These are phyloP conservation scores for Myotis lucifugus DNA, from an alignment of 2,113 vertebrate genomes.

Conservation along the genomic window DNA sequence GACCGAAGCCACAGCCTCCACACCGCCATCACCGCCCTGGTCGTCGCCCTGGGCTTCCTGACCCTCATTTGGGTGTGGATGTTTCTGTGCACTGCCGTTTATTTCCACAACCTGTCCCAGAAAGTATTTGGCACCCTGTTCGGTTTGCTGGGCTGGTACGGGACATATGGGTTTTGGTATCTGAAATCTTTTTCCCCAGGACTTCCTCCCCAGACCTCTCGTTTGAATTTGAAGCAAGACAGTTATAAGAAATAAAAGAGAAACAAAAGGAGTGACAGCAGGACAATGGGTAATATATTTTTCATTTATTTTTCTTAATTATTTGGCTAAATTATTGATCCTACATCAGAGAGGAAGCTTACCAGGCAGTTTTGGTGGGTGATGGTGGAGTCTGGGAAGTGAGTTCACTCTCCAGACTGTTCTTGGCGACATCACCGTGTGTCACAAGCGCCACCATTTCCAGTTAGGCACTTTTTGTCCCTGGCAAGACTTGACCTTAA, in stretches of 20 bases:
- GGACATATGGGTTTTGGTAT: slow-evolving; percentile 94
- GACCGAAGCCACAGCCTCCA: slow-evolving; percentile 74
- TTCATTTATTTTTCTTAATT: background rate
- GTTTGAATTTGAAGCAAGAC: slow-evolving; percentile 82
- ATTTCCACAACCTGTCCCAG: slow-evolving; percentile 92
- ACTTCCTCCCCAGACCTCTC: slow-evolving; percentile 87
- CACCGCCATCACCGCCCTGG: slow-evolving; percentile 83
- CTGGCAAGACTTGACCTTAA: slow-evolving; percentile 15
- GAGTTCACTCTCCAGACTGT: background rate
- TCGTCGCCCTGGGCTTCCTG: slow-evolving; percentile 89
- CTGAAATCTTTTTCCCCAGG: slow-evolving; percentile 91
- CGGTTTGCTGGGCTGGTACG: slow-evolving; percentile 90
- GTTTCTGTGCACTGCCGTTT: slow-evolving; percentile 94
- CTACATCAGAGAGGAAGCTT: background rate
- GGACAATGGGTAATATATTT: background rate
- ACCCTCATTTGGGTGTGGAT: slow-evolving; percentile 92
- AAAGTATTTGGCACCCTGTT: slow-evolving; percentile 91
- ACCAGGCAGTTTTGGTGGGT: background rate
- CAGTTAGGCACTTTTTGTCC: background rate
- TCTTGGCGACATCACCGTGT: background rate
- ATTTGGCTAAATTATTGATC: background rate
- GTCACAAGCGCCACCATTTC: background rate
- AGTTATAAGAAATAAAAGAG: slow-evolving; percentile 81
- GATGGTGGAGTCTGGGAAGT: background rate
- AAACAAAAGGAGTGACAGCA: background rate